A percentile compares a stretch with the other conserved stretches of the same genome.
Conservation (phyloP, 2,888 invertebrate genomes). For the Halictus quadricinctus region DNA sequence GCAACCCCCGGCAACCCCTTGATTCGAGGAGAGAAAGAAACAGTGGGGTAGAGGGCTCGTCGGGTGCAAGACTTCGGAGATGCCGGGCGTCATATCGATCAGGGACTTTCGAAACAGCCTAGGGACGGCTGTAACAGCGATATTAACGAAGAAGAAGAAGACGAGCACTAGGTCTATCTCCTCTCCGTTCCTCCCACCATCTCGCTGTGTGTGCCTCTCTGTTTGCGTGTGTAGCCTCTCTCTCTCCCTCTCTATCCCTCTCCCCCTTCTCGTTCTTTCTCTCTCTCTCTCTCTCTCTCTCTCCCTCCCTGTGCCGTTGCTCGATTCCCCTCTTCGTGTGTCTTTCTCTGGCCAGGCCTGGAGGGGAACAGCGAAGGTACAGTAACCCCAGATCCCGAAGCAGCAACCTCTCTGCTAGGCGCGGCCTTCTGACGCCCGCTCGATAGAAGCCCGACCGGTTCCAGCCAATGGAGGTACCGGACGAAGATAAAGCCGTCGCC, state of each 20-base stretch:
- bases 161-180: constrained; percentile 65
- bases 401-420: constrained; percentile 73
- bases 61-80: constrained; percentile 38
- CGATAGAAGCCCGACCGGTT: constrained; percentile 77
- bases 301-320: not conserved
- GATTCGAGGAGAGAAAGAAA: not conserved
- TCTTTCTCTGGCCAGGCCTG: constrained; percentile 37
- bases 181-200: constrained; percentile 18
- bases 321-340: constrained; percentile 11
- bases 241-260: not conserved
- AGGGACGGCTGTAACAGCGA: constrained; percentile 53
- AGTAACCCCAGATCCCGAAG: constrained; percentile 65
- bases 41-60: not conserved
- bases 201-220: not conserved
- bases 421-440: constrained; percentile 80
- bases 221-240: not conserved
- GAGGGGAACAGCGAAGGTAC: constrained; percentile 63
- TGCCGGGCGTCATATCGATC: constrained; percentile 66
- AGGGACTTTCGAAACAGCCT: constrained; percentile 58
- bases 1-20: constrained; percentile 20
- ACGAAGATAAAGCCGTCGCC: constrained; percentile 74
- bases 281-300: not conserved
- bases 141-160: constrained; percentile 67
- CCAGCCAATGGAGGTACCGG: constrained; percentile 77
- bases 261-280: not conserved